Evolutionary conservation across 1,140 invertebrate species (phyloP), one percentile per base, ranked within the genome.

Genomic region (Panagrolaimus sp.): DNA sequence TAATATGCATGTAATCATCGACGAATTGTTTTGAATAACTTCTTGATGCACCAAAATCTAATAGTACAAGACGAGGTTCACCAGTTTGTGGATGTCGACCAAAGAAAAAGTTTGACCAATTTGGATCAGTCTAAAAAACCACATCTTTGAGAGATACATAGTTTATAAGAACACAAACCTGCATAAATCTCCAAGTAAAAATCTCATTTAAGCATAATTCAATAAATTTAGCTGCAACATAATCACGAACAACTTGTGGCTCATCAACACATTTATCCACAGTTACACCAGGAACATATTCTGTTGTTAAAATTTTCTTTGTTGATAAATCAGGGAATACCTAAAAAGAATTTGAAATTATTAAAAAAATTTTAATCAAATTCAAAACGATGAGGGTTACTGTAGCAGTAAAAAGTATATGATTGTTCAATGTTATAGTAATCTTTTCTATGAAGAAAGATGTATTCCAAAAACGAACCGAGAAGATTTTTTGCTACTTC

Each of bases 61-160:
- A 85, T 4, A 99, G 85, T 72, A 91, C 87, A 23, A 98, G 85
- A 87, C 76, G 65, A 9, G 70, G 67, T 16, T 73, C 72, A 7
- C 69, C 72, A 42, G 74, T 82, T 14, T 27, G 47, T 92, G 83
- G 42, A 74, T 89, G 86, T 0, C 87, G 85, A 82, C 96, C 92
- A 77, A 96, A 97, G 67, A 98, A 90, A 84, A 98, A 99, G 82
- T 99, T 99, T 0, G 94, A 92, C 96, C 96, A 99, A 85, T 98
- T 99, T 0, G 96, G 95, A 87, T 99, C 96, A 4, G 96, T 98
- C 87, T 99, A 94, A 94, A 98, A 97, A 79, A 91, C n/a, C n/a
- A n/a, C n/a, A 93, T 53, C 88, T 57, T 66, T 13, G 5, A 20
- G 11, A n/a, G 8, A 38, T 64, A 23, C 51, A 64, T 3, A 27